Base-by-base conservation (phyloP, 2,888 invertebrate genomes). In the Anorthoa munda region DNA sequence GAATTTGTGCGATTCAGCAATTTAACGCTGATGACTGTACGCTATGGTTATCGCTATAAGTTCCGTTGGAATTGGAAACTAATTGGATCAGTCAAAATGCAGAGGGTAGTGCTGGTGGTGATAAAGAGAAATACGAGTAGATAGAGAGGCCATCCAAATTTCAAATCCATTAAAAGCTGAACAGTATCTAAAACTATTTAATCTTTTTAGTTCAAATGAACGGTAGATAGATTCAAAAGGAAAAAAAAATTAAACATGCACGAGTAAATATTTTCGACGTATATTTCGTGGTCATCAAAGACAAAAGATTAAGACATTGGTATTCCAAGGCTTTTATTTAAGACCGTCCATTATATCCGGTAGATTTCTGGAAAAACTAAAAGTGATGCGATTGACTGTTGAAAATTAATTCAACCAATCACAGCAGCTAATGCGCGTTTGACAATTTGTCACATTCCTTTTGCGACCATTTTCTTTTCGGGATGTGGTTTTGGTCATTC, bases 1-100 rank as follows among this genome's bases (percentile, higher is more conserved):
- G 81, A 75, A 69, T 59, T 82, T 67, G 59, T 55, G 67, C 61
- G 58, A 56, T 72, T 74, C 60, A 73, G 75, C 58, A 76, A 75
- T 86, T 68, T 70, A 69, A 64, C 71, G 11, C 65, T 67, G 50
- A 75, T 71, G 26, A 51, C 26, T 63, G 9, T 9, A 39, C 39
- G 39, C 39, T 9, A 39, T 9, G 39, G 39, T 21, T 56, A 13
- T 39, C 21, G 17, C 46, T 61, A 50, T 23, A 46, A 15, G 46
- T 77, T 64, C 23, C 48, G 18, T 59, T 21, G n/a, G 18, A 68
- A 50, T 64, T 21, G n/a, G 15, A 64, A 50, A 46, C 31, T 67
- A 78, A 82, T 68, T 67, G 77, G 77, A 77, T 77, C 39, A 17
- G 46, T 17, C 9, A 50, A n/a, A 18, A 50, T 17, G 12, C 26